Conservation (phyloP, 1,140 invertebrate genomes). For the Leptinotarsa lineolata region DNA sequence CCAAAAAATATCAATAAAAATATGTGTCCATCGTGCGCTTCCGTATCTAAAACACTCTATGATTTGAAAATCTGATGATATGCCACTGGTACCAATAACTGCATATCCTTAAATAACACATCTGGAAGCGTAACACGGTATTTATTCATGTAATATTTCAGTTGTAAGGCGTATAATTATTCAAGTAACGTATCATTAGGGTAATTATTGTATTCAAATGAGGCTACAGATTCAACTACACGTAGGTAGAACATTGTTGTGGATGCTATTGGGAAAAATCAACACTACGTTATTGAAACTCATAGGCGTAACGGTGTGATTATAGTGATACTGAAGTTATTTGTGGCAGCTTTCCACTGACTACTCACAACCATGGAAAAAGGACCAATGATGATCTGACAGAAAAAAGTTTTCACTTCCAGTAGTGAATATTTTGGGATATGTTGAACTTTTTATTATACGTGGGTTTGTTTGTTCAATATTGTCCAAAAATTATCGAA, state of each 20-base stretch:
- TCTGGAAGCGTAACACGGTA: slow-evolving; percentile 5
- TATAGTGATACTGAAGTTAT: too few relatives aligned
- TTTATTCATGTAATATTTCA: slow-evolving; percentile 7
- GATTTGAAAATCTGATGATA: not conserved
- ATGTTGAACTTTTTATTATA: too few relatives aligned
- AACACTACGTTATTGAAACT: not conserved
- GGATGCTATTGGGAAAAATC: not conserved
- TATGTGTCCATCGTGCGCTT: too few relatives aligned
- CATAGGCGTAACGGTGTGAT: not conserved
- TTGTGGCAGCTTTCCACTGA: too few relatives aligned
- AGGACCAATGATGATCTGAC: too few relatives aligned
- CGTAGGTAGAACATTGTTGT: slow-evolving; percentile 2
- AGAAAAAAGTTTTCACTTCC: too few relatives aligned
- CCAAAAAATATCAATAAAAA: too few relatives aligned
- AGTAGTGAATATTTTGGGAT: too few relatives aligned
- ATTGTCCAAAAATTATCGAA: too few relatives aligned
- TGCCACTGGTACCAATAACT: not conserved
- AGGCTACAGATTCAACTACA: slow-evolving; percentile 1
- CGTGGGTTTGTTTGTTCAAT: too few relatives aligned
- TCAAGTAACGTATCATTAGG: not conserved
- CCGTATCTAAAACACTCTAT: too few relatives aligned
- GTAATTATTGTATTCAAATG: slow-evolving; percentile 9
- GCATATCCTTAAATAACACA: slow-evolving; percentile 1
- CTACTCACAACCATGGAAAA: too few relatives aligned
- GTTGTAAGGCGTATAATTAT: slow-evolving; percentile 6